These are phyloP conservation scores for Diorhabda sublineata DNA, from an alignment of 1,140 invertebrate species.

Conservation along the genomic window DNA sequence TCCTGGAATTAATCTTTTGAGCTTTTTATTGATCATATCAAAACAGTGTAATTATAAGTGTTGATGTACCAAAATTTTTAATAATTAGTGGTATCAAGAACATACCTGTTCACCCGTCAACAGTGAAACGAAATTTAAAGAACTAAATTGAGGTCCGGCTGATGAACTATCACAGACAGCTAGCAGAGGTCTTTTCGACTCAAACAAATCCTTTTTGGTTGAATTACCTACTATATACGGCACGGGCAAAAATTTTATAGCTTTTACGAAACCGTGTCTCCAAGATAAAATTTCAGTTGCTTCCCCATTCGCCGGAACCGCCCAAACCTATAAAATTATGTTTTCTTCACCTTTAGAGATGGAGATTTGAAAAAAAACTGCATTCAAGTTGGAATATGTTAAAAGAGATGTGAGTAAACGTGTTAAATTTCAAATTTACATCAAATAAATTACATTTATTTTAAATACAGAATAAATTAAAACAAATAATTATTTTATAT, in stretches of 20 bases:
- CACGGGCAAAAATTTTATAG: conserved; percentile 76
- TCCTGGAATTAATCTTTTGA: no score
- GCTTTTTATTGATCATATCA: not conserved
- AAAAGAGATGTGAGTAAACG: no score
- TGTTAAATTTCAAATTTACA: no score
- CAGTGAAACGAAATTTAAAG: conserved; percentile 86
- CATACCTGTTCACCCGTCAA: conserved; percentile 79
- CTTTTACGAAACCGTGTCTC: conserved; percentile 79
- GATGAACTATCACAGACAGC: conserved; percentile 81
- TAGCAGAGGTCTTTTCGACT: conserved; percentile 76
- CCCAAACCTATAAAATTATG: conserved; percentile 61
- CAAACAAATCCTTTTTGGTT: conserved; percentile 57
- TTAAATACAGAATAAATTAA: no score
- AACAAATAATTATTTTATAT: conserved; percentile 5
- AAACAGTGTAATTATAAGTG: not conserved
- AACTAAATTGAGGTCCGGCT: conserved; percentile 77
- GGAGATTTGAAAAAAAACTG: no score
- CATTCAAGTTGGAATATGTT: no score
- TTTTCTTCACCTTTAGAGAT: not conserved
- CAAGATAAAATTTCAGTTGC: conserved; percentile 88
- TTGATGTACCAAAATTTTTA: not conserved
- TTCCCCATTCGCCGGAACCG: conserved; percentile 77
- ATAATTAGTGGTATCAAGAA: conserved; percentile 9
- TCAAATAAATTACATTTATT: no score
- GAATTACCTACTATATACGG: conserved; percentile 51